These are phyloP conservation scores for Aelia acuminata DNA, from an alignment of 2,888 invertebrate species.

Conservation along the genomic window DNA sequence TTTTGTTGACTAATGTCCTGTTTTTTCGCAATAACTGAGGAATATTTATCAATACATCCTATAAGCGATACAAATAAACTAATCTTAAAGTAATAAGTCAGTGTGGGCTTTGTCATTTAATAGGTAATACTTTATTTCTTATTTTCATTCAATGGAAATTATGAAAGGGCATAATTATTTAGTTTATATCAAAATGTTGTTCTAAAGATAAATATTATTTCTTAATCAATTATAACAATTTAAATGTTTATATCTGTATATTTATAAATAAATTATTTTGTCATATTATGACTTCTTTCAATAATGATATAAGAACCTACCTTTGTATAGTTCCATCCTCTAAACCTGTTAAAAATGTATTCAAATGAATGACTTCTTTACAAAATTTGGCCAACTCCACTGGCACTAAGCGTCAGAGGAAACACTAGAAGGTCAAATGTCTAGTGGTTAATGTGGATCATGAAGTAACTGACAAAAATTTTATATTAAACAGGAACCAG, in stretches of 20 bases:
- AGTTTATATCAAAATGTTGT: neutral
- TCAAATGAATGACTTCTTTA: no score
- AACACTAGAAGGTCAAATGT: no score
- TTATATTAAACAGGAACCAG: no score
- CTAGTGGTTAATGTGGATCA: no score
- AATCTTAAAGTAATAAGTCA: neutral
- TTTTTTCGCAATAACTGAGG: no score
- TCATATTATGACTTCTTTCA: neutral
- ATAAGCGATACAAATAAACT: neutral
- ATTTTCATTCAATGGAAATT: neutral
- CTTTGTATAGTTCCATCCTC: no score
- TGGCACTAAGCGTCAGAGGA: no score
- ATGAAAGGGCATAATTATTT: neutral
- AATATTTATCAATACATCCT: no score
- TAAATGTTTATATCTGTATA: constrained; percentile 10
- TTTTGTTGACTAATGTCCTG: neutral
- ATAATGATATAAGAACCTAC: no score
- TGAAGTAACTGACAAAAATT: no score
- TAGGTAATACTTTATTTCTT: neutral
- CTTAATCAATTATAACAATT: constrained; percentile 17
- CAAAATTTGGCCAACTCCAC: no score
- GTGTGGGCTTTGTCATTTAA: neutral
- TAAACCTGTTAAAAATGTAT: no score
- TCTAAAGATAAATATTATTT: constrained; percentile 17
- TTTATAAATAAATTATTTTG: constrained; percentile 39